Evolutionary conservation across 2,113 vertebrate species (phyloP).

Genomic region (Hippocampus mohnikei): DNA sequence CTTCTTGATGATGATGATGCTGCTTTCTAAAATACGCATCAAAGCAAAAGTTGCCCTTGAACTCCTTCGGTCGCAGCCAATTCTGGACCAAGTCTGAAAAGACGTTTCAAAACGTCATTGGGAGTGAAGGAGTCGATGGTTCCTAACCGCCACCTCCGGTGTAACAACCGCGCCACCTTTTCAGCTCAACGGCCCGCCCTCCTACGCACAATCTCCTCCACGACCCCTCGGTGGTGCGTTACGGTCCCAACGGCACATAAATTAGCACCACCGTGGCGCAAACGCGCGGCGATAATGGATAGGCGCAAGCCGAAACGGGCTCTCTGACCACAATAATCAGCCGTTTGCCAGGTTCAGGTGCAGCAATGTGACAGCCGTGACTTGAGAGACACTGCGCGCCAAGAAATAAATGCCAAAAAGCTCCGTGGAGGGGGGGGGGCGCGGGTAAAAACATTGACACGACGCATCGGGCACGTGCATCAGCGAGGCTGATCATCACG

Average conservation of each 20-base stretch:
- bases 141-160: slow-evolving; percentile 1
- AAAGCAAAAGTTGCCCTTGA: background rate
- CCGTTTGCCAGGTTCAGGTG: slow-evolving; percentile 8
- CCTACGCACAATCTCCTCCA: background rate
- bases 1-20: background rate
- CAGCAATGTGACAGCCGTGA: background rate
- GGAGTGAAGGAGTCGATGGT: too few species aligned
- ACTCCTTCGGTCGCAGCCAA: too few species aligned
- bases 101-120: too few species aligned
- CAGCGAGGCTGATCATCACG: slow-evolving; percentile 9
- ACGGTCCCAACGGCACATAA: slow-evolving; percentile 12
- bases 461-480: background rate
- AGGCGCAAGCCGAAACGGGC: slow-evolving; percentile 1
- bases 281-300: background rate
- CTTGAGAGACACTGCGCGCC: background rate
- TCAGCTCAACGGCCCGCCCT: slow-evolving; percentile 17
- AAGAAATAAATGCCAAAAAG: slow-evolving; percentile 9
- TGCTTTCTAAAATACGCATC: background rate
- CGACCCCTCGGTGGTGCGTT: slow-evolving; percentile 23
- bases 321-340: background rate
- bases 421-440: background rate
- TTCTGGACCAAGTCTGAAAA: too few species aligned
- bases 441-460: background rate
- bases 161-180: slow-evolving; percentile 37
- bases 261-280: slow-evolving; percentile 13